Evolutionary conservation across 30 jellyfish, hydroid and myxozoan genomes (phyloP).

Genomic region (Aurelia sp.): DNA sequence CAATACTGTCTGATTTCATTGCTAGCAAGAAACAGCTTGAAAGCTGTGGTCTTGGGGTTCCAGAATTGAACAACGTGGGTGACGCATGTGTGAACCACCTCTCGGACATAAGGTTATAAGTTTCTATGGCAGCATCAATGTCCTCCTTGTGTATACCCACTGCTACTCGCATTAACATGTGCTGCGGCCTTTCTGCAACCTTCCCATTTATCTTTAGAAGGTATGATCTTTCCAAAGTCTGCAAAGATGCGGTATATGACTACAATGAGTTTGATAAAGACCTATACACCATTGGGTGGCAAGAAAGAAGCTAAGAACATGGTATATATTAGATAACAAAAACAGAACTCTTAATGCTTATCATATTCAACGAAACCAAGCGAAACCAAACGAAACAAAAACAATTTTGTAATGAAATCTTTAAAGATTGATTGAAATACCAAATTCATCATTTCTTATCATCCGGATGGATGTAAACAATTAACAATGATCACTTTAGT

Average conservation of each 20-base stretch:
- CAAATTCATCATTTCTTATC: too few relatives aligned
- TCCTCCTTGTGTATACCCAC: conserved; percentile 97
- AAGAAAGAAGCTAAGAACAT: too few relatives aligned
- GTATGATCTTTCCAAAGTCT: conserved; percentile 98
- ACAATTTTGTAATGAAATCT: too few relatives aligned
- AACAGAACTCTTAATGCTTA: too few relatives aligned
- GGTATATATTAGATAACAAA: too few relatives aligned
- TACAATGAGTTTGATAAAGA: too few relatives aligned
- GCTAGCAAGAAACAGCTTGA: conserved; percentile 99
- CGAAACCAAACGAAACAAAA: too few relatives aligned
- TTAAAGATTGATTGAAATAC: too few relatives aligned
- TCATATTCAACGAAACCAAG: too few relatives aligned
- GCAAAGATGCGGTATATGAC: not conserved
- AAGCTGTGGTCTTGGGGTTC: conserved; percentile 98
- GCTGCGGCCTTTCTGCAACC: conserved; percentile 99
- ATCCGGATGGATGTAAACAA: too few relatives aligned
- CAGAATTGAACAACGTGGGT: conserved; percentile 98
- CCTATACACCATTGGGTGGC: too few relatives aligned
- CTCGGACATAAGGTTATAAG: conserved; percentile 95
- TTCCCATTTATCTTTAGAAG: conserved; percentile 92
- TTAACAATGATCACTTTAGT: too few relatives aligned
- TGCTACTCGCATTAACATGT: conserved; percentile 98
- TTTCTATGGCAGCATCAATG: conserved; percentile 96
- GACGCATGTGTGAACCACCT: conserved; percentile 99
- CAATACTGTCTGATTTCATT: conserved; percentile 97